Percentiles rank a stretch among this genome's conserved stretches.
phyloP scores from a whole-genome alignment of 2,113 vertebrate genomes.

The Nesogale talazaci region DNA sequence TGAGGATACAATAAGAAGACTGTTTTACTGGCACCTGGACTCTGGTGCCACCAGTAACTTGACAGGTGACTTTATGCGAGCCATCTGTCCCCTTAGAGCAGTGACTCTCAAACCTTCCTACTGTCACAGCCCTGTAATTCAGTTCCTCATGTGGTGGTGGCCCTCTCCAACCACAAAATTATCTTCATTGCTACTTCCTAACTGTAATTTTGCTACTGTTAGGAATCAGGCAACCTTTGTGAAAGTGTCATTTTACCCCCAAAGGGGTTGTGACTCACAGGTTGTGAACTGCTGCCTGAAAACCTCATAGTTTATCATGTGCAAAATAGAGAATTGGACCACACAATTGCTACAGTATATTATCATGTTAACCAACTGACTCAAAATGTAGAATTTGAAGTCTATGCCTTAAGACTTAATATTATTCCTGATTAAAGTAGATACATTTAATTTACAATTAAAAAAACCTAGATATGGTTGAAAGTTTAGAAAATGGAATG shows the following conservation, averaged over 20 bases:
- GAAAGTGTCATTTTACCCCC: too few relatives aligned
- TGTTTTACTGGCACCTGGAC: constrained; percentile 36
- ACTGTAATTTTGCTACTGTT: too few relatives aligned
- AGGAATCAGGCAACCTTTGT: too few relatives aligned
- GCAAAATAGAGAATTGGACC: not conserved
- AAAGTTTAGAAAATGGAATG: constrained; percentile 17
- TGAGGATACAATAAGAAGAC: not conserved
- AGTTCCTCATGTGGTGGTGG: too few relatives aligned
- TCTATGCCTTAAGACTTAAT: not conserved
- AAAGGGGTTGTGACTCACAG: too few relatives aligned
- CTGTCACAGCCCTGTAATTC: too few relatives aligned
- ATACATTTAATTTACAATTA: not conserved
- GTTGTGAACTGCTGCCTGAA: too few relatives aligned
- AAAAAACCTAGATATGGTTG: not conserved
- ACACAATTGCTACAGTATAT: not conserved
- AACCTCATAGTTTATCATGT: not conserved
- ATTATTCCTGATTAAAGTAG: constrained; percentile 1
- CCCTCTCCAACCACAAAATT: too few relatives aligned
- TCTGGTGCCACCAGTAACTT: not conserved
- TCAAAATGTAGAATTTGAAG: constrained; percentile 12
- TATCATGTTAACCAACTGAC: not conserved
- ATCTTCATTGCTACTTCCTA: too few relatives aligned
- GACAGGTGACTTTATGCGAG: not conserved
- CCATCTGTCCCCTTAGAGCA: not conserved
- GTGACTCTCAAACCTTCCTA: too few relatives aligned